Conservation (phyloP, 2,888 invertebrate species). For the Tetranychus piercei region DNA sequence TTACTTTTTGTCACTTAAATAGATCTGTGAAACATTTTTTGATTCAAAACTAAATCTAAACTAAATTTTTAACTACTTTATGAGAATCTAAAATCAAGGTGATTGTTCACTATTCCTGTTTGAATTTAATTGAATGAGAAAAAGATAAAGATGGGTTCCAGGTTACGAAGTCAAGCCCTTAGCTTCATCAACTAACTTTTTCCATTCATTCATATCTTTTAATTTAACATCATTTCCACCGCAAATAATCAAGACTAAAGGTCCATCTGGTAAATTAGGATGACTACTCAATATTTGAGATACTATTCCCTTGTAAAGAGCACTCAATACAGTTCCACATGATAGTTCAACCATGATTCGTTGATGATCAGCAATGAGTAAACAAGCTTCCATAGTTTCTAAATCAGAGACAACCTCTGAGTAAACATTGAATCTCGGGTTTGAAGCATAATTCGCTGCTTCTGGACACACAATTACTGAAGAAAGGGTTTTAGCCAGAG, state of each 20-base stretch:
- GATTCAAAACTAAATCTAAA: too few species aligned
- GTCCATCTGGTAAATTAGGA: conserved; percentile 28
- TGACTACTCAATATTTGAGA: conserved; percentile 28
- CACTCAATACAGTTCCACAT: conserved; percentile 37
- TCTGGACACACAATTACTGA: conserved; percentile 31
- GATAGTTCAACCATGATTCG: conserved; percentile 37
- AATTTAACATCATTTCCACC: conserved; percentile 43
- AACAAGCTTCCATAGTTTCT: conserved; percentile 34
- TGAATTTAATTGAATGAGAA: too few species aligned
- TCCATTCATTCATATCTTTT: conserved; percentile 34
- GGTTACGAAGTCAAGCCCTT: too few species aligned
- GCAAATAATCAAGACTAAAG: conserved; percentile 36
- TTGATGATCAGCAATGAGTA: conserved; percentile 36
- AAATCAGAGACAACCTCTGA: conserved; percentile 35
- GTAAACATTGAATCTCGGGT: conserved; percentile 30
- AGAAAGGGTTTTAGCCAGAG: conserved; percentile 35
- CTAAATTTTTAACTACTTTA: too few species aligned
- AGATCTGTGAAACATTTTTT: too few species aligned
- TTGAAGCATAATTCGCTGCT: conserved; percentile 29
- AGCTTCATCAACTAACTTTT: background rate
- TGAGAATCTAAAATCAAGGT: too few species aligned
- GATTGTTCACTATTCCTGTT: too few species aligned
- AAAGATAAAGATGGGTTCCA: too few species aligned
- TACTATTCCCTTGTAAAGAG: conserved; percentile 34
- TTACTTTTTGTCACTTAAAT: too few species aligned